Evolutionary conservation across 2,113 vertebrate species (phyloP).

Genomic region (Lontra canadensis): DNA sequence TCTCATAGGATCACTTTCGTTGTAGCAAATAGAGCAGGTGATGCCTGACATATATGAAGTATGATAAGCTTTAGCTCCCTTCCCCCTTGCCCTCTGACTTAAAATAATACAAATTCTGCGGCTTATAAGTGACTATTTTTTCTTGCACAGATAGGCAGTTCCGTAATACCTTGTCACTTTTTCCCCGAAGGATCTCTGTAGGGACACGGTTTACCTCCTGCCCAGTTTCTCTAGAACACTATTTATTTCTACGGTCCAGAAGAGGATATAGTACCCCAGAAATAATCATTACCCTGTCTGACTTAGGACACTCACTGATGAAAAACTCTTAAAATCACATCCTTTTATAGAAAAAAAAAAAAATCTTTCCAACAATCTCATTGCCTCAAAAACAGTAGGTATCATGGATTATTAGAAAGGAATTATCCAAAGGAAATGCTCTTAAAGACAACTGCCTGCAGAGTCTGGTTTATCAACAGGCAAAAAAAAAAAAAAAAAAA

Average conservation of each 20-base stretch:
- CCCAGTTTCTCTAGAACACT: background rate
- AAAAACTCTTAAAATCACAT: slow-evolving; percentile 25
- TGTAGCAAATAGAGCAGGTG: background rate
- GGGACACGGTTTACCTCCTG: background rate
- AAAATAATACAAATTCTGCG: background rate
- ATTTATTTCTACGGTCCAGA: background rate
- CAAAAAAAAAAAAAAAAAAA: background rate
- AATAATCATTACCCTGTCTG: background rate
- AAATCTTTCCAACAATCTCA: background rate
- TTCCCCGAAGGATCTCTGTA: background rate
- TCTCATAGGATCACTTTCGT: background rate
- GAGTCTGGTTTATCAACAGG: background rate
- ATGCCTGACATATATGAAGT: background rate
- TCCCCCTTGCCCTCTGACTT: background rate
- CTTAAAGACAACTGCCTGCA: background rate
- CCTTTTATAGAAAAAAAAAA: background rate
- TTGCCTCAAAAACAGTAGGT: background rate
- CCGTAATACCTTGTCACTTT: background rate
- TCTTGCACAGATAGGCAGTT: background rate
- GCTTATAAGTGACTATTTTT: background rate
- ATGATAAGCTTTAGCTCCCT: background rate
- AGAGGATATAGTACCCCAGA: background rate
- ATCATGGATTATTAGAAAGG: background rate
- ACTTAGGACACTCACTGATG: background rate
- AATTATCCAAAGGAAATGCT: background rate